Evolutionary conservation across 2,888 invertebrate genomes (phyloP), one percentile per base, ranked within the genome.

Genomic region (Abscondita cerata): DNA sequence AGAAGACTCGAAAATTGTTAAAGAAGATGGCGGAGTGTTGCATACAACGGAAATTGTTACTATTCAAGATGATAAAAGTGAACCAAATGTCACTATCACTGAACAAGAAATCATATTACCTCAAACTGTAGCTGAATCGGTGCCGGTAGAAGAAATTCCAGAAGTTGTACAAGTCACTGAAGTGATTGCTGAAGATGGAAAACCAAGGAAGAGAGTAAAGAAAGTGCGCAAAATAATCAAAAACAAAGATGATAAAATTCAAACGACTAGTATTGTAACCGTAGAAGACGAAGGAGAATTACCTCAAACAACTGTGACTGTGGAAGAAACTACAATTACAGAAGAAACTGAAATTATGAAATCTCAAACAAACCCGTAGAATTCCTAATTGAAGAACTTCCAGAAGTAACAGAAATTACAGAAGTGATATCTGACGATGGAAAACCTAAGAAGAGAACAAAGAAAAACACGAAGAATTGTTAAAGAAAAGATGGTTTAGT

Each of bases 181-280:
- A 58, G 31, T 66, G n/a, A 64, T 68, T 36, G 66, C 69, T 3
- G 52, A 78, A 25, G 67, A 69, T 13, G 54, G 55, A 2, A 40
- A 52, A 52, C 12, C 5, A n/a, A 8, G 33, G 36, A 77, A 75
- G 64, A 73, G 72, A 36, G 34, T 61, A 58, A 38, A 57, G n/a
- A 71, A 59, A 67, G 68, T 54, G 67, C 70, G 74, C 15, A 75
- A 77, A 1, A 76, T 75, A 25, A 76, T 78, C 44, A 72, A 75
- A 9, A 67, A 64, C 52, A 74, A 75, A 60, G 60, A 73, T 13
- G 62, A 62, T 5, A 62, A 71, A 69, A 38, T 78, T 36, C 70
- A 73, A 72, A 74, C 80, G 6, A 81, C 80, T 0, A 79, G 80
- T 75, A 81, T 82, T 31, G 71, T 75, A 36, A 81, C 81, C 6